Conservation (phyloP, 1,140 invertebrate species). For the Leptoteleia sp. region DNA sequence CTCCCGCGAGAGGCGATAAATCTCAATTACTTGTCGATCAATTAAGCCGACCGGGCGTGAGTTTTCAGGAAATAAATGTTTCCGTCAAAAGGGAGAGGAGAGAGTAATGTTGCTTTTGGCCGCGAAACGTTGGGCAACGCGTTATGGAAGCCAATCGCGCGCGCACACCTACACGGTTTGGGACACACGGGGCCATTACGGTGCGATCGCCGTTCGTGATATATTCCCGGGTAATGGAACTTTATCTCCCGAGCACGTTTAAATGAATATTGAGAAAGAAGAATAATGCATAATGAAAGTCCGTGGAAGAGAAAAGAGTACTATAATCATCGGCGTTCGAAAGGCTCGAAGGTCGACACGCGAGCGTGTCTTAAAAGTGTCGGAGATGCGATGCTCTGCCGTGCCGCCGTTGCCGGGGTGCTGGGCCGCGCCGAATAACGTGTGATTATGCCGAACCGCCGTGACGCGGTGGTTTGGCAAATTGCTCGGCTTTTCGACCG, state of each 20-base stretch:
- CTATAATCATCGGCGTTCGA: constrained; percentile 62
- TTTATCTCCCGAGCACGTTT: constrained; percentile 60
- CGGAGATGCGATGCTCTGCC: constrained; percentile 47
- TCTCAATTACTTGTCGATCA: constrained; percentile 23
- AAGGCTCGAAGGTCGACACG: constrained; percentile 65
- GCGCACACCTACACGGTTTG: constrained; percentile 32
- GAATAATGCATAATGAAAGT: constrained; percentile 66
- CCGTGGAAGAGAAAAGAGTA: constrained; percentile 56
- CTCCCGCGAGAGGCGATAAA: constrained; percentile 15
- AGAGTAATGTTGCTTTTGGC: constrained; percentile 21
- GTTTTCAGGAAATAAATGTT: constrained; percentile 23
- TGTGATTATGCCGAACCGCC: constrained; percentile 61
- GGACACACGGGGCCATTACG: constrained; percentile 28
- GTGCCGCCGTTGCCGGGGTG: constrained; percentile 14
- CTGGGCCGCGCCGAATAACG: constrained; percentile 37
- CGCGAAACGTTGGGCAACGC: constrained; percentile 19
- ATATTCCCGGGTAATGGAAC: constrained; percentile 61
- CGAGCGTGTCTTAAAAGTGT: constrained; percentile 61
- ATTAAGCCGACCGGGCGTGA: constrained; percentile 12
- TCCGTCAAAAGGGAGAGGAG: constrained; percentile 20
- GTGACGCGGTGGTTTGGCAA: constrained; percentile 52
- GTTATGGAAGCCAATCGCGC: constrained; percentile 59
- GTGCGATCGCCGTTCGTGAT: constrained; percentile 54
- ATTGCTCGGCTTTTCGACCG: constrained; percentile 49
- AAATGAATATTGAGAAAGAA: constrained; percentile 65